Percentiles rank a stretch among this genome's conserved stretches.
Evolutionary conservation across 2,113 vertebrate genomes (phyloP).

Genomic region (Microcebus jonahi): DNA sequence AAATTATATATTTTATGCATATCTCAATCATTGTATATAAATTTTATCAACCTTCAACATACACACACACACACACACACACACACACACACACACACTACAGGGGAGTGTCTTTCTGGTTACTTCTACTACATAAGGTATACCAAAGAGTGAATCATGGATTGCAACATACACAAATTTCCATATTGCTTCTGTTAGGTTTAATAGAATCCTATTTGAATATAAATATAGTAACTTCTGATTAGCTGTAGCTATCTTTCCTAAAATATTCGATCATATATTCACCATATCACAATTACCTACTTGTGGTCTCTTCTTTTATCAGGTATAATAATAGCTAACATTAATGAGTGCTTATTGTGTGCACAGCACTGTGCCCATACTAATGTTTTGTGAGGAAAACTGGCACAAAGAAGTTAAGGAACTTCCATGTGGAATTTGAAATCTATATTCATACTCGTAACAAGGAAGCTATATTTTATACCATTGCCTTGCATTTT

Average conservation of each 20-base stretch:
- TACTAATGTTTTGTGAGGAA: neutral
- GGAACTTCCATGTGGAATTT: neutral
- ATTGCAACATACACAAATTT: neutral
- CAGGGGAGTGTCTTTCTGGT: neutral
- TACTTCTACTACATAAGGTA: neutral
- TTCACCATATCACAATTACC: neutral
- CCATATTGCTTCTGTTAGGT: neutral
- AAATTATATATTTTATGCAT: neutral
- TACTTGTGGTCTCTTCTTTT: neutral
- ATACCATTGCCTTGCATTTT: neutral
- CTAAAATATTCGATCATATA: neutral
- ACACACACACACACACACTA: neutral
- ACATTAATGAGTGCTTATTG: neutral
- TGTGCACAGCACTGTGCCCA: neutral
- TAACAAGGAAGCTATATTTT: neutral
- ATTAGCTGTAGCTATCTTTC: neutral
- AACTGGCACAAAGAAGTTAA: neutral
- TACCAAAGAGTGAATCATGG: neutral
- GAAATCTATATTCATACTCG: neutral
- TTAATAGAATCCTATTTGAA: constrained; percentile 23
- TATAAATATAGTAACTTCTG: neutral
- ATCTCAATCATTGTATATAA: neutral
- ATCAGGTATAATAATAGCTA: neutral
- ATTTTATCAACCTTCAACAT: neutral
- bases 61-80: neutral